Conservation (phyloP, 2,888 invertebrate genomes). For the Cephonodes hylas region DNA sequence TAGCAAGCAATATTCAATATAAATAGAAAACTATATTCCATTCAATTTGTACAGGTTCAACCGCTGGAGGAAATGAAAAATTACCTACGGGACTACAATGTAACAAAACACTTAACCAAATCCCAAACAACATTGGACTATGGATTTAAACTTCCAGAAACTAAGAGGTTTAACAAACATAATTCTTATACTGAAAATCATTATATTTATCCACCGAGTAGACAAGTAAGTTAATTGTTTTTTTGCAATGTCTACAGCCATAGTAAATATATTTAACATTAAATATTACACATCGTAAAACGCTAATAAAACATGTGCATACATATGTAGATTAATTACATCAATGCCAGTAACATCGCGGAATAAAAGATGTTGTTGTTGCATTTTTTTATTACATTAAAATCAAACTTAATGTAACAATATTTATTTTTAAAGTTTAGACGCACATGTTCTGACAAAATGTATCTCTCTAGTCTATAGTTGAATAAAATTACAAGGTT, state of each 20-base stretch:
- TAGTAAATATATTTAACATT: no score
- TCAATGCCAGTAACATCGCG: no score
- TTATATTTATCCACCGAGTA: slow-evolving; percentile 55
- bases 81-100: slow-evolving; percentile 56
- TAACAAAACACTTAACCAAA: slow-evolving; percentile 47
- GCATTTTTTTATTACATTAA: no score
- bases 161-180: slow-evolving; percentile 57
- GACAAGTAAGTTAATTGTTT: slow-evolving; percentile 45
- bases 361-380: no score
- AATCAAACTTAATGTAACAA: no score
- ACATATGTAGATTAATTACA: no score
- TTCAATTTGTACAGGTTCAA: slow-evolving; percentile 38
- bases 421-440: no score
- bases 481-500: not conserved
- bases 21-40: not conserved
- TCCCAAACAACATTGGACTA: slow-evolving; percentile 56
- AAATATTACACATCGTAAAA: no score
- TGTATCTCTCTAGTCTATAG: not conserved
- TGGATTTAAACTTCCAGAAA: slow-evolving; percentile 50
- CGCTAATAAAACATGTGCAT: no score
- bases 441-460: no score
- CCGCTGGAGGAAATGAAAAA: slow-evolving; percentile 46
- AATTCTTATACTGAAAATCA: slow-evolving; percentile 53
- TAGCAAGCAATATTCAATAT: no score
- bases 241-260: not conserved